Percentiles rank a stretch among this genome's conserved stretches.
Evolutionary conservation across 2,797 vertebrate species (phyloP).

Genomic region (Gephyroberyx darwinii): DNA sequence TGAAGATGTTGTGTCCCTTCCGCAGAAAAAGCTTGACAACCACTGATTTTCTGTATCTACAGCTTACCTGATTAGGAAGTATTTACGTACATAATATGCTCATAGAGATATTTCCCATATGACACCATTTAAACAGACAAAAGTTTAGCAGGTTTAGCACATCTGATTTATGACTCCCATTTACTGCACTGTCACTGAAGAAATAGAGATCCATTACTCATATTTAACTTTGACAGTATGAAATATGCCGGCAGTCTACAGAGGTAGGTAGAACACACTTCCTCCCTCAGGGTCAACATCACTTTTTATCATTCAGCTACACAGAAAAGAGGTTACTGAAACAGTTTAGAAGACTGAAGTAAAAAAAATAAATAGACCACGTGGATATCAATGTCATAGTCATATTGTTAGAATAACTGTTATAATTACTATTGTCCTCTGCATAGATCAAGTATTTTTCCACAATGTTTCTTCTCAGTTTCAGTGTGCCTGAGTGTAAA

Average conservation of each 20-base stretch:
- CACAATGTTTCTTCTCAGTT: too few relatives aligned
- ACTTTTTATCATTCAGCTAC: conserved; percentile 9
- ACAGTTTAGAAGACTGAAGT: neutral
- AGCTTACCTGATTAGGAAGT: neutral
- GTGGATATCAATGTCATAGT: neutral
- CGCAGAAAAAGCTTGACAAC: neutral
- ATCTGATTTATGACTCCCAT: conserved; percentile 50
- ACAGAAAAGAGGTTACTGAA: neutral
- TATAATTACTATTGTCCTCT: neutral
- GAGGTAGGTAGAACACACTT: neutral
- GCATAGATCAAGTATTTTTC: neutral
- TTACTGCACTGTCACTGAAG: conserved; percentile 7
- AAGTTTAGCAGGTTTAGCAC: conserved; percentile 3
- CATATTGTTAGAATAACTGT: neutral
- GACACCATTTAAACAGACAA: conserved; percentile 19
- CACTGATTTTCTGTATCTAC: too few relatives aligned
- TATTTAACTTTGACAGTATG: conserved; percentile 10
- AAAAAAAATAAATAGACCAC: neutral
- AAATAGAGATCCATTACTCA: conserved; percentile 47
- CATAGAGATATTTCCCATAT: conserved; percentile 22
- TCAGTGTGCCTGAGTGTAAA: too few relatives aligned
- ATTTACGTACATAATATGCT: conserved; percentile 12
- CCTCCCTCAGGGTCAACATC: neutral
- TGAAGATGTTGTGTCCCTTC: neutral
- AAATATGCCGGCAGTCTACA: conserved; percentile 9